Base-by-base conservation (phyloP, 2,113 vertebrate species). In the Eupsittula cactorum region DNA sequence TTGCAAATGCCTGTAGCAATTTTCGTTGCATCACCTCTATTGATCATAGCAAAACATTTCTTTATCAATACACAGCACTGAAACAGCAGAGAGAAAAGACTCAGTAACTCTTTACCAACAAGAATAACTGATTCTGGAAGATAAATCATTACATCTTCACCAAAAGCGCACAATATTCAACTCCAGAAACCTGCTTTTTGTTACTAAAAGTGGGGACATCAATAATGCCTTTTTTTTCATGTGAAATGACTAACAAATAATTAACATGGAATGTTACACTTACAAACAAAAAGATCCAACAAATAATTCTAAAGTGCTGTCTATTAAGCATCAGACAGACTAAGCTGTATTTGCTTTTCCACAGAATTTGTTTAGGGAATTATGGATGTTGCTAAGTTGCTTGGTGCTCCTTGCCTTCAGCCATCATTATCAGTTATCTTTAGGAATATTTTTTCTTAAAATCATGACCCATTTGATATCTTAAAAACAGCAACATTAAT, bases 401-500 rank as follows among this genome's bases (percentile, higher is more conserved):
- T 84, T 2, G 1, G 90, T 67, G 85, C 91, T 91, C 80, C 92
- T 63, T 60, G 73, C 82, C 91, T 78, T 90, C 7, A 86, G 88
- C 92, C 75, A 96, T 95, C 90, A 87, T 93, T 94, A 97, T 87
- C 94, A 91, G 92, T 97, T 97, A 95, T 97, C 91, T 96, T 90
- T 25, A 73, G 57, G 91, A 92, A 67, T 97, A 68, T 97, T 96
- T 98, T 97, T 95, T 98, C 94, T 97, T 97, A 97, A 97, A 98
- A 96, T 95, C 97, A 97, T 97, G 97, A 98, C 95, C 98, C 97
- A 96, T 97, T 97, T 97, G 96, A 97, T 98, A 98, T 95, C 94
- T 98, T 96, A 95, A 98, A 98, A 98, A 97, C 95, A 98, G 97
- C 92, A 92, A 83, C 98, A 98, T 98, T 98, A 96, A 98, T 98